A percentile compares a stretch with the other conserved stretches of the same genome.
Conservation (phyloP, 2,888 invertebrate species). For the Clivina fossor region DNA sequence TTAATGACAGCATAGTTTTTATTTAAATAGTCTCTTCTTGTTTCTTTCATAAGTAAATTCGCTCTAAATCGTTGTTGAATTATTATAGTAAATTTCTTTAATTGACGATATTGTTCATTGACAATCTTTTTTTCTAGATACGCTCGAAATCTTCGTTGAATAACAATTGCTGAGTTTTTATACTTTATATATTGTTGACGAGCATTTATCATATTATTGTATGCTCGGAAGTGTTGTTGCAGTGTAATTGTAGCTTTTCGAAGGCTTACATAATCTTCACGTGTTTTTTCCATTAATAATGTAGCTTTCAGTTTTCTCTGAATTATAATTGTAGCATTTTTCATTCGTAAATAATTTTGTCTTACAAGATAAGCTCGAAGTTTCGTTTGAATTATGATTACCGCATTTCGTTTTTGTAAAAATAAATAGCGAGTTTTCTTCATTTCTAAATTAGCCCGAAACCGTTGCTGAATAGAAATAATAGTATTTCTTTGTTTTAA, state of each 20-base stretch:
- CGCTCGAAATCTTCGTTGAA: constrained; percentile 54
- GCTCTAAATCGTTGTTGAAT: constrained; percentile 55
- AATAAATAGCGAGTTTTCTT: constrained; percentile 42
- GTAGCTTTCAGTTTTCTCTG: neutral
- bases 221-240: constrained; percentile 54
- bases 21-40: constrained; percentile 47
- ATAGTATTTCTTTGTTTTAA: constrained; percentile 37
- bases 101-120: too few species aligned
- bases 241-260: constrained; percentile 47
- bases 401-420: constrained; percentile 37
- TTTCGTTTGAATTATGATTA: constrained; percentile 37
- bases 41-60: constrained; percentile 45
- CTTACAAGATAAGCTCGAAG: constrained; percentile 2
- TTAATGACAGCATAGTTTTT: constrained; percentile 46
- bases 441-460: constrained; percentile 38
- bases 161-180: constrained; percentile 47
- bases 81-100: constrained; percentile 42
- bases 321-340: constrained; percentile 46
- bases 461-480: constrained; percentile 38
- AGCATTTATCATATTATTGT: constrained; percentile 42
- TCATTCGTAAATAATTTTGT: constrained; percentile 24
- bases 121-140: constrained; percentile 43
- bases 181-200: constrained; percentile 37
- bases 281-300: constrained; percentile 45
- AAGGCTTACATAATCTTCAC: constrained; percentile 25